Evolutionary conservation across 1,140 invertebrate species (phyloP).

Genomic region (Bombus superbus): DNA sequence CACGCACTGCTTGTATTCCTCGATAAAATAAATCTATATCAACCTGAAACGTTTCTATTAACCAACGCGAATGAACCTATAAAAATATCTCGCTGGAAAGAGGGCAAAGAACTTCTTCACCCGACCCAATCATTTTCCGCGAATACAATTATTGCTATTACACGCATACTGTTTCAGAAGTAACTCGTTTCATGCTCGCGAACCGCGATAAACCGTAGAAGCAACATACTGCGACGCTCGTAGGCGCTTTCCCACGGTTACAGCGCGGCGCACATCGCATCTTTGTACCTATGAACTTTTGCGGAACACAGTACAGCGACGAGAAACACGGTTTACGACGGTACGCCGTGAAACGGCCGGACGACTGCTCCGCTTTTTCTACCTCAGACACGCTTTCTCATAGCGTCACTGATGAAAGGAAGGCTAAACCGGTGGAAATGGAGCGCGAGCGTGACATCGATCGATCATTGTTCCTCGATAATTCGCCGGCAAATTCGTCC

Average conservation of each 20-base stretch:
- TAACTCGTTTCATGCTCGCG: not conserved
- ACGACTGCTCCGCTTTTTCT: constrained; percentile 50
- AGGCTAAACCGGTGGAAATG: constrained; percentile 27
- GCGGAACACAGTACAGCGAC: constrained; percentile 25
- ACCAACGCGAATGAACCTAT: not conserved
- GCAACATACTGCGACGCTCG: not conserved
- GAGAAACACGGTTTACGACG: constrained; percentile 29
- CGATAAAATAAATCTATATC: not conserved
- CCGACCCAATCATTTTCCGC: not conserved
- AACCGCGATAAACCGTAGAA: constrained; percentile 17
- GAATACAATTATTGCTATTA: constrained; percentile 12
- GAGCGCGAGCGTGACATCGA: constrained; percentile 26
- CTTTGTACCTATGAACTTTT: constrained; percentile 50
- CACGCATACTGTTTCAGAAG: not conserved
- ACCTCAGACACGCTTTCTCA: constrained; percentile 46
- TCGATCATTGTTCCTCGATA: constrained; percentile 33
- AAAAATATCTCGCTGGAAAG: not conserved
- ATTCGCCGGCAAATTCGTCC: constrained; percentile 12
- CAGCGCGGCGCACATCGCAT: constrained; percentile 19
- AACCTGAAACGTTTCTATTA: not conserved
- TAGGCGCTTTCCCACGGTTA: constrained; percentile 40
- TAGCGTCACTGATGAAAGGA: constrained; percentile 32
- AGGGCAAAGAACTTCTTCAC: not conserved
- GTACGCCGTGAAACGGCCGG: constrained; percentile 15
- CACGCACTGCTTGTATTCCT: not conserved